Base-by-base conservation (phyloP, 1,140 invertebrate species). In the Atopsyche davidsoni region DNA sequence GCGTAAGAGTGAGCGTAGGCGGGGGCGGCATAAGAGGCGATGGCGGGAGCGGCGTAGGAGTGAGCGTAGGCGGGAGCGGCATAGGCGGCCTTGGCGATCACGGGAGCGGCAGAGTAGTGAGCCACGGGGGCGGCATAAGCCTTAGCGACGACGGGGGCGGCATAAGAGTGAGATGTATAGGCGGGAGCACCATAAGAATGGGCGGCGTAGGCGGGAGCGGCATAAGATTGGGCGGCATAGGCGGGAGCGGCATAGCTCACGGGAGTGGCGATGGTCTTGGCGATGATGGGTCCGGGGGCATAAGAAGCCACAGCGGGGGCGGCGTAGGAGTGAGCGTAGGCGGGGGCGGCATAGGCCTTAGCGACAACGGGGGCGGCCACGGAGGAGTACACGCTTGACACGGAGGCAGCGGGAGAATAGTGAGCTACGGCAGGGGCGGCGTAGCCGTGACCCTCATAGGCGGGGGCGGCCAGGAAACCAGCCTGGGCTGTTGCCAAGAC, bases 31-130 rank as follows among this genome's bases (percentile, higher is more conserved):
- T 42, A 50, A 23, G 41, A 36, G 34, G 43, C 43, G 40, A 53
- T 55, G 32, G 57, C 72, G 40, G 64, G 62, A 44, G 64, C 63
- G 63, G 74, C 75, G 55, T 62, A 64, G 16, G 70, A 67, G 49
- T 77, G 68, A 32, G 75, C 64, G 13, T 75, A 71, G 25, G 65
- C 65, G 54, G 43, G 44, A 43, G 28, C 57, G 22, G 75, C 72
- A 47, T 75, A 73, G 28, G 61, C 56, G 32, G 61, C 14, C 16
- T 51, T 39, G 11, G 57, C 56, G 17, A 52, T 9, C 51, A 44
- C 23, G 55, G 46, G 59, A 24, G 63, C 53, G 16, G 54, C 35
- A 6, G 66, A 39, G n/a, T 68, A 68, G 14, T 47, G 19, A 16
- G 42, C 34, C 14, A 41, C 23, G 6, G 51, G 51, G 19, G 44